Evolutionary conservation across 1,140 invertebrate genomes (phyloP).

Genomic region (Aradophagus sp.): DNA sequence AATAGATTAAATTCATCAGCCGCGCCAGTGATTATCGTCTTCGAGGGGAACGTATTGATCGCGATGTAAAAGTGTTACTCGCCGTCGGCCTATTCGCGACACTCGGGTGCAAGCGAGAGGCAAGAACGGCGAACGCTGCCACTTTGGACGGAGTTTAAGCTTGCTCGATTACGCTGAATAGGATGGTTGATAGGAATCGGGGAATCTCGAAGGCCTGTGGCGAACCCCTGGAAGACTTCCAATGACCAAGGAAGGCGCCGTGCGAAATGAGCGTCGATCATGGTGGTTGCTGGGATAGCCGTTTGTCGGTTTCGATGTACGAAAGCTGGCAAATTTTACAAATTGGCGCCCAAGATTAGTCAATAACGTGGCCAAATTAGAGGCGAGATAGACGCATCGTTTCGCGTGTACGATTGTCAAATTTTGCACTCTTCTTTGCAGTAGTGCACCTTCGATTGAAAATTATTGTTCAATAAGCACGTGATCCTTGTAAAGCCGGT

Average conservation of each 20-base stretch:
- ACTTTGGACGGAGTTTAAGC: conserved; percentile 22
- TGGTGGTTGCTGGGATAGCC: conserved; percentile 42
- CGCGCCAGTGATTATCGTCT: conserved; percentile 13
- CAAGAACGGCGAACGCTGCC: conserved; percentile 9
- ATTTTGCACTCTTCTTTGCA: no score
- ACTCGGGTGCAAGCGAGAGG: not conserved
- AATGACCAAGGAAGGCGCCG: conserved; percentile 24
- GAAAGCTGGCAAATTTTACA: conserved; percentile 38
- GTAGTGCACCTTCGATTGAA: no score
- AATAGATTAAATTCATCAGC: conserved; percentile 47
- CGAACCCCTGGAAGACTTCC: conserved; percentile 38
- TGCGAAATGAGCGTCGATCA: conserved; percentile 56
- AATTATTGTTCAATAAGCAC: no score
- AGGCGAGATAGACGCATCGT: no score
- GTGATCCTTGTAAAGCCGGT: no score
- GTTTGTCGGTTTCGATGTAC: conserved; percentile 33
- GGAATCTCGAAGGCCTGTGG: conserved; percentile 62
- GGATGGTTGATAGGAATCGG: conserved; percentile 59
- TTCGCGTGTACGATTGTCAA: no score
- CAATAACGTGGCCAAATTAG: no score
- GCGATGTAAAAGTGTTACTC: conserved; percentile 12
- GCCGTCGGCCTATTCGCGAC: conserved; percentile 14
- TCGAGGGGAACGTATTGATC: conserved; percentile 5
- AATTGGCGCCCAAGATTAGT: no score
- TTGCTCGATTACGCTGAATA: conserved; percentile 55